These are phyloP conservation scores for Odontothrips loti DNA, from an alignment of 2,888 invertebrate genomes.

Conservation along the genomic window DNA sequence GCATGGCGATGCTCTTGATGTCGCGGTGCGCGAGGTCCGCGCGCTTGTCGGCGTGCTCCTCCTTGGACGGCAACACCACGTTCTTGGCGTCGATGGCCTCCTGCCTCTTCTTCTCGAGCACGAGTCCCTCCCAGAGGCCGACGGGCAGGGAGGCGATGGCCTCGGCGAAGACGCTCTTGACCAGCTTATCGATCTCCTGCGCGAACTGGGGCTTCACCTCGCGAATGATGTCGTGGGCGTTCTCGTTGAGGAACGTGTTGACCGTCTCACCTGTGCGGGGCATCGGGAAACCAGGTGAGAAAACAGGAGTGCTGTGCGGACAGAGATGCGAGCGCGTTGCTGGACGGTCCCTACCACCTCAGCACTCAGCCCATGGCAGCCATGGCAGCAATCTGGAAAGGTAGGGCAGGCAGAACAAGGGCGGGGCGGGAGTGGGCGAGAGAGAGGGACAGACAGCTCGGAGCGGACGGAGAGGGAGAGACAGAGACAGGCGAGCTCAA, in stretches of 20 bases:
- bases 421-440: no score
- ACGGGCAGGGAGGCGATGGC: constrained; percentile 3
- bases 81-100: not conserved
- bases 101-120: not conserved
- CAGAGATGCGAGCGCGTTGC: no score
- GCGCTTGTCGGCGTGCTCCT: not conserved
- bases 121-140: not conserved
- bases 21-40: not conserved
- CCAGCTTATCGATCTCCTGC: constrained; percentile 4
- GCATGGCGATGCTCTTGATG: not conserved
- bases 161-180: not conserved
- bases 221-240: constrained; percentile 16
- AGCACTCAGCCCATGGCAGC: not conserved
- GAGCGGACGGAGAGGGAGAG: no score
- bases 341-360: not conserved
- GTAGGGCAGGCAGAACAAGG: not conserved
- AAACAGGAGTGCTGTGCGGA: no score
- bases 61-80: not conserved
- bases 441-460: no score
- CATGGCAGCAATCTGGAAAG: not conserved
- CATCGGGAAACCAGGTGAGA: not conserved
- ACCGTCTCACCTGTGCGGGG: constrained; percentile 2
- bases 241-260: constrained; percentile 17
- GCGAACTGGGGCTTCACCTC: constrained; percentile 22
- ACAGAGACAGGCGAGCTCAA: no score